These are phyloP conservation scores for Ashinkailepas kermadecensis DNA, from an alignment of 2,888 invertebrate species.

Conservation along the genomic window DNA sequence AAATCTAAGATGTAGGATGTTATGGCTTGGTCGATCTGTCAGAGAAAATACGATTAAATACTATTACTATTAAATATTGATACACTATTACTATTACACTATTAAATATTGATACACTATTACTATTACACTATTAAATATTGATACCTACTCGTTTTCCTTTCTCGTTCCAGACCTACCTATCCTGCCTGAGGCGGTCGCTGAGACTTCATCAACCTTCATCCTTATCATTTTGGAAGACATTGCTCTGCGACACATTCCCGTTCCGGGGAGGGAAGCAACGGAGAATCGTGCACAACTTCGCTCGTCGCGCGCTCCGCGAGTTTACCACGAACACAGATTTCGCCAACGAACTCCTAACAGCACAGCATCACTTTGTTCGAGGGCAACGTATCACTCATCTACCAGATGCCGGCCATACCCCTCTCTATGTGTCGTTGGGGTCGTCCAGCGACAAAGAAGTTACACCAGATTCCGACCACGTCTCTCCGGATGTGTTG, in stretches of 20 bases:
- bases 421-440: no score
- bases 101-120: no score
- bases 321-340: not conserved
- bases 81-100: no score
- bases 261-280: not conserved
- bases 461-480: not conserved
- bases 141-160: not conserved
- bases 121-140: no score
- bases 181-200: not conserved
- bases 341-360: not conserved
- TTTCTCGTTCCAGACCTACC: not conserved
- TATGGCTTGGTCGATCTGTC: not conserved
- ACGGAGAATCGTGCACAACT: not conserved
- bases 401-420: not conserved
- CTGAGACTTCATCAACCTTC: not conserved
- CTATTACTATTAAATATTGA: no score
- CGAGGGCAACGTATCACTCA: not conserved
- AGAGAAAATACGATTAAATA: not conserved
- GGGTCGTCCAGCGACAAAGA: no score
- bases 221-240: not conserved
- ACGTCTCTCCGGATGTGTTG: not conserved
- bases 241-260: not conserved
- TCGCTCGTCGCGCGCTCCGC: not conserved
- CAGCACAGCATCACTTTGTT: not conserved
- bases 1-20: not conserved